Percentiles rank a stretch among this genome's conserved stretches.
These are phyloP conservation scores for Lasioglossum vierecki DNA, from an alignment of 2,888 invertebrate genomes.

Conservation along the genomic window DNA sequence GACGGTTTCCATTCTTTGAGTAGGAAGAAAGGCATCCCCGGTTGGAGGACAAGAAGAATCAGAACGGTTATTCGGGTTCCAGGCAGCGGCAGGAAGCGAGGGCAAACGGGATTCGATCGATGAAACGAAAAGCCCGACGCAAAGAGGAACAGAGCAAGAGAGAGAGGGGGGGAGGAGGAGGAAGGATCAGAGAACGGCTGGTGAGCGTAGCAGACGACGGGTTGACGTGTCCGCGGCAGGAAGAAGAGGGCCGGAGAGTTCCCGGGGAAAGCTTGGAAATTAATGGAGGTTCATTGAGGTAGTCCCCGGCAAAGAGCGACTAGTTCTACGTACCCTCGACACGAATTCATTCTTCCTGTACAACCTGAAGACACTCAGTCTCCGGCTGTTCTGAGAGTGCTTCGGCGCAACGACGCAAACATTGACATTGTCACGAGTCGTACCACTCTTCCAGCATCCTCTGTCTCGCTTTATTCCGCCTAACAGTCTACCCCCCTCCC, in stretches of 20 bases:
- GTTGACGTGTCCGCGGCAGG: constrained; percentile 42
- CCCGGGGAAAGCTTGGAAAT: constrained; percentile 60
- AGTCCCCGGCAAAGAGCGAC: constrained; percentile 68
- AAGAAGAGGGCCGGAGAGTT: constrained; percentile 29
- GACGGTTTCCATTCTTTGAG: too few relatives aligned
- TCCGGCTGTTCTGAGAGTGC: constrained; percentile 66
- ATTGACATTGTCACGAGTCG: constrained; percentile 78
- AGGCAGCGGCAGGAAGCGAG: constrained; percentile 3
- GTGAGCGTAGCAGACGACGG: constrained; percentile 21
- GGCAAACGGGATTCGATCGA: constrained; percentile 6
- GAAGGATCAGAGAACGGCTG: constrained; percentile 7
- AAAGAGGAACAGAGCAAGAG: background rate
- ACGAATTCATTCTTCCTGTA: constrained; percentile 67
- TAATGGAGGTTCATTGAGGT: constrained; percentile 73
- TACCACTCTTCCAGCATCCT: constrained; percentile 44
- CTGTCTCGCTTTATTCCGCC: background rate
- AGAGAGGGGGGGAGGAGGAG: background rate
- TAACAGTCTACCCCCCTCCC: constrained; percentile 8
- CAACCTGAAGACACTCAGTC: constrained; percentile 69
- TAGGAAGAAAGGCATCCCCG: too few relatives aligned
- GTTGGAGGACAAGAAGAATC: too few relatives aligned
- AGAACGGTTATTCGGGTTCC: background rate
- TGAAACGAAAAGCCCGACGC: constrained; percentile 13
- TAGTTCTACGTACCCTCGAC: constrained; percentile 68
- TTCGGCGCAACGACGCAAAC: constrained; percentile 76